A percentile compares a stretch with the other conserved stretches of the same genome.
Conservation (phyloP, 2,797 vertebrate genomes). For the Heterohyrax brucei region DNA sequence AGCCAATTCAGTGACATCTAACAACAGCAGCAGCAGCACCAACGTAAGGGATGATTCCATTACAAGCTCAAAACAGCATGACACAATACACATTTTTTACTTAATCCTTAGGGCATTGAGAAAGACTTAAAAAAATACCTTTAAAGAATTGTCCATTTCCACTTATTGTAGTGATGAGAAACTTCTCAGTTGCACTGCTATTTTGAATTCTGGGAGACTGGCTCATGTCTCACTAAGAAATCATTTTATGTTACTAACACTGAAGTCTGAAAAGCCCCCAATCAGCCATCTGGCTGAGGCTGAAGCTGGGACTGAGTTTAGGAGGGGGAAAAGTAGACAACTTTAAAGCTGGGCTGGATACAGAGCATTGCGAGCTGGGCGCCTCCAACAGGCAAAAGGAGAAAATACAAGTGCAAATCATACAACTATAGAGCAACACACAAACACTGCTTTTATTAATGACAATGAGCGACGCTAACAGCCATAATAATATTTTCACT, state of each 20-base stretch:
- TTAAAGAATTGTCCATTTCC: constrained; percentile 26
- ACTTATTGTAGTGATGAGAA: constrained; percentile 22
- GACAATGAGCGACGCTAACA: neutral
- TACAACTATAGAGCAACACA: neutral
- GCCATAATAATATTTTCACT: neutral
- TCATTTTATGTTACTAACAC: neutral
- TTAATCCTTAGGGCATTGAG: constrained; percentile 30
- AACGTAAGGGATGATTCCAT: neutral
- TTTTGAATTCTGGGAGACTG: neutral
- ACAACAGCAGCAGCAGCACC: no score
- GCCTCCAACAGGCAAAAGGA: neutral
- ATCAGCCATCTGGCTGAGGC: neutral
- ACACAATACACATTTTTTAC: neutral
- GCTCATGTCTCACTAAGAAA: constrained; percentile 4
- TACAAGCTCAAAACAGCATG: neutral
- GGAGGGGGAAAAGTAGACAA: neutral
- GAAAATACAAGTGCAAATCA: neutral
- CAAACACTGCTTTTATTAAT: neutral
- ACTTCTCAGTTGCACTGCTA: neutral
- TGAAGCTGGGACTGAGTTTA: neutral
- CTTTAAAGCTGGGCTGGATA: no score
- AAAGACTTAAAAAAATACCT: neutral
- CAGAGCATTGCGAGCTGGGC: no score
- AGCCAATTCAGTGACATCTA: no score
- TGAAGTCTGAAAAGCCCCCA: neutral